phyloP scores from a whole-genome alignment of 2,113 vertebrate species.

The Engraulis encrasicolus region DNA sequence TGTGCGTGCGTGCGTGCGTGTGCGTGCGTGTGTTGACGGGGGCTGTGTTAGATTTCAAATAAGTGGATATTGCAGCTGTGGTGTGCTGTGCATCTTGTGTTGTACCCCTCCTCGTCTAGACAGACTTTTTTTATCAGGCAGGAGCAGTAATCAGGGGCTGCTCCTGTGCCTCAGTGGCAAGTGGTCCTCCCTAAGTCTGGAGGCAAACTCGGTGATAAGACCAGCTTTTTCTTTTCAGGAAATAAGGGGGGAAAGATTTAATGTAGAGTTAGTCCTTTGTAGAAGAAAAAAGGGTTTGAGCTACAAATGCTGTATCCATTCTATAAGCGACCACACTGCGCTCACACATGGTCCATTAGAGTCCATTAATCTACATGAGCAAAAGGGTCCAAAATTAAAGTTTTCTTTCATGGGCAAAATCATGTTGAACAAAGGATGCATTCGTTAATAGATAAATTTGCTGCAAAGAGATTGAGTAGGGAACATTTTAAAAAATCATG shows the following conservation, averaged over 20 bases:
- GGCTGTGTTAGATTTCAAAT: neutral
- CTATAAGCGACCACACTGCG: neutral
- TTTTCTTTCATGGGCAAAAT: neutral
- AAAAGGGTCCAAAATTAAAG: neutral
- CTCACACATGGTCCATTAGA: neutral
- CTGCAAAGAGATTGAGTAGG: neutral
- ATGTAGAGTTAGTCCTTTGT: neutral
- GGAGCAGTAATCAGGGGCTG: slow-evolving; percentile 27
- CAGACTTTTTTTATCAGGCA: slow-evolving; percentile 32
- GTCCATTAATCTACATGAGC: neutral
- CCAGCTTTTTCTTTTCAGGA: neutral
- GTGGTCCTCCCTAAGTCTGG: neutral
- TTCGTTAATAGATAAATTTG: slow-evolving; percentile 10
- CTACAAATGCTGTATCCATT: neutral
- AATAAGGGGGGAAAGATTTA: neutral
- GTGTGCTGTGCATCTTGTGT: neutral
- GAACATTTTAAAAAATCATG: neutral
- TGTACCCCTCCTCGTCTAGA: slow-evolving; percentile 37
- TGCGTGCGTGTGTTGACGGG: no score
- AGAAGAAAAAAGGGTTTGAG: neutral
- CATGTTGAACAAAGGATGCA: neutral
- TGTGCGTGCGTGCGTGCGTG: no score
- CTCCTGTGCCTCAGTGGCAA: slow-evolving; percentile 4
- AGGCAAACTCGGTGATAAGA: neutral
- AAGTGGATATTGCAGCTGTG: neutral